A percentile compares a stretch with the other conserved stretches of the same genome.
Evolutionary conservation across 2,888 invertebrate species (phyloP).

Genomic region (Dilophus febrilis): DNA sequence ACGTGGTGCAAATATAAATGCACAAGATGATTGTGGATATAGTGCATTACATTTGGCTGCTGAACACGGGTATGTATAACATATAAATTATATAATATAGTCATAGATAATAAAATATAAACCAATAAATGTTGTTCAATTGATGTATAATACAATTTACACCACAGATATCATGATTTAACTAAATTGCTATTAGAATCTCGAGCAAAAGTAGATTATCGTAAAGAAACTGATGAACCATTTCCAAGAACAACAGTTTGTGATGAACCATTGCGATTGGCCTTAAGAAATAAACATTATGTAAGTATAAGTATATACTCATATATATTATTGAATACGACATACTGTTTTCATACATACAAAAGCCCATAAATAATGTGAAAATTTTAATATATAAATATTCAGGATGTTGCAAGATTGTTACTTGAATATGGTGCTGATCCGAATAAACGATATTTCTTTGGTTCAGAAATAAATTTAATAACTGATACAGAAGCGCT

Average conservation of each 20-base stretch:
- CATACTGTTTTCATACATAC: no score
- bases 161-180: slow-evolving; percentile 41
- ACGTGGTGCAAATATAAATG: slow-evolving; percentile 65
- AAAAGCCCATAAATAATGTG: no score
- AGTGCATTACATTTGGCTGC: slow-evolving; percentile 82
- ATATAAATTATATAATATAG: no score
- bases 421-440: slow-evolving; percentile 72
- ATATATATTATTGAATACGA: no score
- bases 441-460: slow-evolving; percentile 82
- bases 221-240: slow-evolving; percentile 50
- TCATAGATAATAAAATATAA: no score
- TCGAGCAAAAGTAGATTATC: slow-evolving; percentile 65
- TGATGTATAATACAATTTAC: neutral
- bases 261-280: slow-evolving; percentile 78
- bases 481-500: slow-evolving; percentile 68
- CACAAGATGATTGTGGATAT: slow-evolving; percentile 78
- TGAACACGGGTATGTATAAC: slow-evolving; percentile 54
- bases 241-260: slow-evolving; percentile 56
- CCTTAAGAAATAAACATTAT: slow-evolving; percentile 71
- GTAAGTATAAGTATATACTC: slow-evolving; percentile 27
- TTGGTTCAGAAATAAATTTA: slow-evolving; percentile 78
- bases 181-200: slow-evolving; percentile 55
- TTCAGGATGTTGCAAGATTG: slow-evolving; percentile 44
- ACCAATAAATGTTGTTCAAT: no score
- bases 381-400: no score